A percentile compares a stretch with the other conserved stretches of the same genome.
Conservation (phyloP, 2,797 vertebrate species). For the Leucoraja ocellata region DNA sequence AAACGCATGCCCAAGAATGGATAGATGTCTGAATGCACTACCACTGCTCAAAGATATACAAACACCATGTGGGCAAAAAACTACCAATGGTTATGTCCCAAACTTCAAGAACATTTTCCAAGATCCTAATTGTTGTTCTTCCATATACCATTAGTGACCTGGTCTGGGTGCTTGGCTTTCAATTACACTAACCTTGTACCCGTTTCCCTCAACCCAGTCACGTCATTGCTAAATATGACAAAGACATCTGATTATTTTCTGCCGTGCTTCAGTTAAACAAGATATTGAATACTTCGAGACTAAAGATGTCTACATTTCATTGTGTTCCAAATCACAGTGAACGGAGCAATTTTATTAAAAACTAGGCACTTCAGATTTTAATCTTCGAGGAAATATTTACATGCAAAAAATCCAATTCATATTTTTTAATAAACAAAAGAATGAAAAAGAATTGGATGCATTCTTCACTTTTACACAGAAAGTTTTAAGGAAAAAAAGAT, state of each 20-base stretch:
- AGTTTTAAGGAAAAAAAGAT: no score
- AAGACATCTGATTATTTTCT: not conserved
- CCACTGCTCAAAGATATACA: not conserved
- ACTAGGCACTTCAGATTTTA: no score
- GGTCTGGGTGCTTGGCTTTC: not conserved
- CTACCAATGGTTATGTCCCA: not conserved
- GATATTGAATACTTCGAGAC: no score
- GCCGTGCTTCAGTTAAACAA: not conserved
- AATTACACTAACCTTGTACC: not conserved
- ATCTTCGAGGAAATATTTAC: no score
- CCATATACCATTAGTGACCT: no score
- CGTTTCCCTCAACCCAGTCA: not conserved
- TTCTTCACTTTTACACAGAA: no score
- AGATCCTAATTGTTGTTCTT: not conserved
- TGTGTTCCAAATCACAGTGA: no score
- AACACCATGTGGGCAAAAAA: not conserved
- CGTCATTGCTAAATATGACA: not conserved
- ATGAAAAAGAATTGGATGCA: no score
- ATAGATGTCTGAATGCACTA: not conserved
- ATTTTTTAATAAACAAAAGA: no score
- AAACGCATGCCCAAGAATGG: not conserved
- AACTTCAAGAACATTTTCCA: not conserved
- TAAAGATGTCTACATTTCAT: no score
- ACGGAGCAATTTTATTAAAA: no score
- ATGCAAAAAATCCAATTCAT: no score